Evolutionary conservation across 2,888 invertebrate genomes (phyloP), one percentile per base, ranked within the genome.

Genomic region (Mantis religiosa): DNA sequence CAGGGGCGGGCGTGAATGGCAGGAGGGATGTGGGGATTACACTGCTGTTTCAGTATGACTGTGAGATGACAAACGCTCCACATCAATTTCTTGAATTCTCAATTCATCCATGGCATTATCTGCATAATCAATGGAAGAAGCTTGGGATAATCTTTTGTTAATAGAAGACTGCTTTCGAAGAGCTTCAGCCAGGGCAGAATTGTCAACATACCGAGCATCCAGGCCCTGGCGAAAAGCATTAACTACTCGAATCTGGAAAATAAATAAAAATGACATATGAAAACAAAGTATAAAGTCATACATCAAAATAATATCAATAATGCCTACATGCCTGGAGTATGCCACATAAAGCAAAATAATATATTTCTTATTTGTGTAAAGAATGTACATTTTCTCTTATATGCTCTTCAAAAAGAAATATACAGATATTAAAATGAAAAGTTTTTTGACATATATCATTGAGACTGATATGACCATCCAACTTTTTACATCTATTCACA

Each of bases 191-290:
- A 98, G 96, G 94, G 98, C 97, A 94, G 97, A 97, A 94, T 97
- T 97, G 95, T 98, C 98, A 94, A 98, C 97, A 93, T 96, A 96
- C 93, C 98, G 97, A 94, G 98, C 96, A 95, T 99, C 99, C 95
- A 99, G 96, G 94, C 99, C 99, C 96, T 99, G 98, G 94, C 99
- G 99, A 96, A 99, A 99, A 95, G 99, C 99, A 96, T 99, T 99
- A 95, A 99, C 99, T 95, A 99, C 99, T 95, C 99, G 99, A 95
- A 99, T 99, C 99, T 99, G 97, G 94, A 95, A 95, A 93, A 93
- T 92, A 91, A 90, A 84, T 83, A 90, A 91, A 89, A 91, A 90
- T 34, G 91, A 90, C 90, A 91, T 85, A 89, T 85, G 84, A 84
- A 85, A 86, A 86, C 71, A 84, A 89, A 88, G 84, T 84, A 87